Evolutionary conservation across 1,140 invertebrate genomes (phyloP), one percentile per base, ranked within the genome.

Genomic region (Antheraea mylitta): DNA sequence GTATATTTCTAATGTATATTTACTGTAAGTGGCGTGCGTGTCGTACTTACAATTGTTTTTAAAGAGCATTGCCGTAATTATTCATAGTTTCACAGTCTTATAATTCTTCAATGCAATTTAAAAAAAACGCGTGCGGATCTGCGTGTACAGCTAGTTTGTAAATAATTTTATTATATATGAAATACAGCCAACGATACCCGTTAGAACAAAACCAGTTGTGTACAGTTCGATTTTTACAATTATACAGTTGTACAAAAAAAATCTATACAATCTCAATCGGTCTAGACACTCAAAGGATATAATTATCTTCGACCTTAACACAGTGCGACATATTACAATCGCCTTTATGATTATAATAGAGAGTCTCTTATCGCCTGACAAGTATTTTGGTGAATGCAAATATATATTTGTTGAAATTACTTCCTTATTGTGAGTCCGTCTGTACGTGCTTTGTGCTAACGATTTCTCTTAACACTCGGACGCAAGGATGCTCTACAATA

Each of bases 391-490:
- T 30, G 30, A 61, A 1, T 61, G 60, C 60, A 30, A 61, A 61
- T 30, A 22, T 30, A 61, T 61, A 36, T 30, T 65, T 18, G 64
- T 65, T 18, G 64, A 65, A 38, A 65, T 67, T 65, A 69, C 58
- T 76, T 76, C 72, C 75, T 76, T 74, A 71, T 72, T 72, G 71
- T 68, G 53, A 18, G 73, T 64, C 48, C 62, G 64, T 66, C 65
- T 66, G 65, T 73, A 76, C 72, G 72, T 76, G 75, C 73, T 65
- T 73, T 73, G 62, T 60, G 70, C 68, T 76, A 76, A 76, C 69
- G 75, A 76, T 53, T 72, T 69, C 48, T 67, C 48, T 76, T 66
- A n/a, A 64, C 36, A 37, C 30, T 42, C 60, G 59, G 48, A 59
- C 53, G 16, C 18, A 7, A 37, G n/a, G 68, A 59, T 18, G 9